A percentile compares a stretch with the other conserved stretches of the same genome.
These are phyloP conservation scores for Athalia circularis DNA, from an alignment of 2,888 invertebrate genomes.

Conservation along the genomic window DNA sequence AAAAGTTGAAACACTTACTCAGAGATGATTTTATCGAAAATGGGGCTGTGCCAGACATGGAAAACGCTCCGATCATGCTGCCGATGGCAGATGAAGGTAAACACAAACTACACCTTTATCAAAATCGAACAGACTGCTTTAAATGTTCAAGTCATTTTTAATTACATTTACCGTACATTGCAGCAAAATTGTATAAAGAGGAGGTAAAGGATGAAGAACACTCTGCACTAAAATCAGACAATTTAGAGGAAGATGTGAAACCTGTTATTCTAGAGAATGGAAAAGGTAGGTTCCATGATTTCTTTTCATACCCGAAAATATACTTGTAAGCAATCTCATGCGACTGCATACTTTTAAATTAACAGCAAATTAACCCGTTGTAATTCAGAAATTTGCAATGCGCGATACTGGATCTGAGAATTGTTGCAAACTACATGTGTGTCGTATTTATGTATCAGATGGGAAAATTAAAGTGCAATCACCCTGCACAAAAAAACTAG, in stretches of 20 bases:
- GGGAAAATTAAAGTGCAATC: conserved; percentile 44
- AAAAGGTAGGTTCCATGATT: conserved; percentile 56
- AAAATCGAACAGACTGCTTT: no score
- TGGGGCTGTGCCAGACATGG: conserved; percentile 56
- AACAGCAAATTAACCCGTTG: no score
- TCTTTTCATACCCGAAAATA: neutral
- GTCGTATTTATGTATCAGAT: conserved; percentile 16
- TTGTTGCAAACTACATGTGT: neutral
- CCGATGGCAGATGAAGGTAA: conserved; percentile 66
- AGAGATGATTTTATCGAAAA: conserved; percentile 72
- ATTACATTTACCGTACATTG: neutral
- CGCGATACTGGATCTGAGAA: no score
- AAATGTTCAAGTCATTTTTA: no score
- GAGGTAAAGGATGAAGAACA: conserved; percentile 51
- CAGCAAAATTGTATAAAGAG: conserved; percentile 59
- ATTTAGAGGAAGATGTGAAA: conserved; percentile 61
- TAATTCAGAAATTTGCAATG: no score
- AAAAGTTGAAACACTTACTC: conserved; percentile 66
- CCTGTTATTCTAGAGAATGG: conserved; percentile 64
- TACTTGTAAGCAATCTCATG: no score
- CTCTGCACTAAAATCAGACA: conserved; percentile 48
- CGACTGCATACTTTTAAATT: no score
- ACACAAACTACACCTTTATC: conserved; percentile 26
- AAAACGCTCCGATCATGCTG: conserved; percentile 64
- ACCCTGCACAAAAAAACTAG: conserved; percentile 13